Percentiles rank a stretch among this genome's conserved stretches.
Conservation (phyloP, 1,140 invertebrate genomes). For the Heliothis subflexa region DNA sequence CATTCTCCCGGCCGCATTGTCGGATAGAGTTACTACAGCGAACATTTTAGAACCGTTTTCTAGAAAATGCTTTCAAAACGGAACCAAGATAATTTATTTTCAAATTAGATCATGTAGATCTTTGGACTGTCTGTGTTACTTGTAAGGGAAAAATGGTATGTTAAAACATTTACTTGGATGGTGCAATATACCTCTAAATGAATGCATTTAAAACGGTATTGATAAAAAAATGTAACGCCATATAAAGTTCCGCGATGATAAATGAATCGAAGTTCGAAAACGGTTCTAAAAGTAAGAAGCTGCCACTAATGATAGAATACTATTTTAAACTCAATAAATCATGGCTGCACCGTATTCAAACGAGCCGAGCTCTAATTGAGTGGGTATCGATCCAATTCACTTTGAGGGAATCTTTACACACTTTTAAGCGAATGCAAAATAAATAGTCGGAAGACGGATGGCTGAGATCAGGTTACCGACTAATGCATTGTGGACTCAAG, state of each 20-base stretch:
- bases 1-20: not conserved
- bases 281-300: not conserved
- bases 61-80: not conserved
- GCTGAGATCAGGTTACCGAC: slow-evolving; percentile 39
- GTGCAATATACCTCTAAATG: too few species aligned
- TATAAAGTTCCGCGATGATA: not conserved
- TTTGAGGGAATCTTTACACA: slow-evolving; percentile 7
- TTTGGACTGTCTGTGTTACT: too few species aligned
- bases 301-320: slow-evolving; percentile 17
- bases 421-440: slow-evolving; percentile 40
- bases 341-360: slow-evolving; percentile 12
- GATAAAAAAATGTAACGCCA: not conserved
- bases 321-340: slow-evolving; percentile 21
- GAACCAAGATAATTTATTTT: not conserved
- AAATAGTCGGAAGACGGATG: slow-evolving; percentile 47
- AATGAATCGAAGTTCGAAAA: slow-evolving; percentile 7
- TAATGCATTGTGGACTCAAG: slow-evolving; percentile 46
- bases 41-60: not conserved
- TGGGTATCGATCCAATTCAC: slow-evolving; percentile 19
- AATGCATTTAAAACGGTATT: too few species aligned
- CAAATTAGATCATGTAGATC: too few species aligned
- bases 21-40: not conserved
- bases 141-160: too few species aligned
- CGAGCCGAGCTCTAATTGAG: slow-evolving; percentile 11
- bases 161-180: too few species aligned